These are phyloP conservation scores for Synergus umbraculus DNA, from an alignment of 2,888 invertebrate species.

Conservation along the genomic window DNA sequence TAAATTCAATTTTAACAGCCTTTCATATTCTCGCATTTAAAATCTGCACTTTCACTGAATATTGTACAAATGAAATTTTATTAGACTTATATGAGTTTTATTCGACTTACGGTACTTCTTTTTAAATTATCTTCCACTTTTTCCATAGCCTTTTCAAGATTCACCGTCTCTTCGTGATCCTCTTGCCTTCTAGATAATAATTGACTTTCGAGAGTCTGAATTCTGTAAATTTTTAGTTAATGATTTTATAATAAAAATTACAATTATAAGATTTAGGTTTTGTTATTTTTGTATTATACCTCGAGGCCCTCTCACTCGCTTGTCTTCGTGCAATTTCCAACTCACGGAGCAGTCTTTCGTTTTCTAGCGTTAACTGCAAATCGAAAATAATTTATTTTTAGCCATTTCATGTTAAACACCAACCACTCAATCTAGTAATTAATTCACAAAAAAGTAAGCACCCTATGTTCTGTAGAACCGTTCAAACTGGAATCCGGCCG, in stretches of 20 bases:
- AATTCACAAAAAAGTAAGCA: conserved; percentile 43
- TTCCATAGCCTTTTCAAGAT: conserved; percentile 80
- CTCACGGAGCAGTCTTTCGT: conserved; percentile 80
- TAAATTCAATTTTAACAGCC: conserved; percentile 40
- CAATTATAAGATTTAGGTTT: background rate
- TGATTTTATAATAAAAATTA: conserved; percentile 16
- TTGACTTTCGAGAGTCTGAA: conserved; percentile 79
- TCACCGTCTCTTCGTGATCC: conserved; percentile 79
- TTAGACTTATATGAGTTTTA: background rate
- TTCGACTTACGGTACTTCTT: conserved; percentile 79
- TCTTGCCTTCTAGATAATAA: conserved; percentile 78
- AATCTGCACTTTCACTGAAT: background rate
- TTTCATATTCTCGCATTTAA: conserved; percentile 11
- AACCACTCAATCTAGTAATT: background rate
- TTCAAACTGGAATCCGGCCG: conserved; percentile 55
- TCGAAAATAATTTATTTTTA: background rate
- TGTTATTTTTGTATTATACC: conserved; percentile 61
- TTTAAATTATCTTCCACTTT: conserved; percentile 81
- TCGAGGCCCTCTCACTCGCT: conserved; percentile 78
- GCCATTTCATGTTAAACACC: background rate
- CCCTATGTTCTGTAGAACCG: conserved; percentile 59
- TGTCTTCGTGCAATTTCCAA: conserved; percentile 80
- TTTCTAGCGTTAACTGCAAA: conserved; percentile 72
- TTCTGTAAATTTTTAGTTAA: conserved; percentile 70
- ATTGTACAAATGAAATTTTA: background rate